These are phyloP conservation scores for Camponotus pennsylvanicus DNA, from an alignment of 1,140 invertebrate species.

Conservation along the genomic window DNA sequence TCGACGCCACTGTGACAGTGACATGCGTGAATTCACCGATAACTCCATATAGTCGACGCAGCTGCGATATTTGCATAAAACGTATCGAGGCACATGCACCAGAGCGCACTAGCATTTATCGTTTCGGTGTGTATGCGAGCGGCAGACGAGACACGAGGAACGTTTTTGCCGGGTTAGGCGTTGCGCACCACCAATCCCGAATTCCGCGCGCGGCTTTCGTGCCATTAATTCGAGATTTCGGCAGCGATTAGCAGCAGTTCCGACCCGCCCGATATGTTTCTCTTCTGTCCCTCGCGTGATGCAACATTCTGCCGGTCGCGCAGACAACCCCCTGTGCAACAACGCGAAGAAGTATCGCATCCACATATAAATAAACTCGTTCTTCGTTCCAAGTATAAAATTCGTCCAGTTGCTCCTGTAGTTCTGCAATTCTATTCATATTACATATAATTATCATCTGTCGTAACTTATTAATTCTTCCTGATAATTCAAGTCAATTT, in stretches of 20 bases:
- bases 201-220: conserved; percentile 60
- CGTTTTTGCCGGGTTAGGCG: conserved; percentile 68
- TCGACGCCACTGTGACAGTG: neutral
- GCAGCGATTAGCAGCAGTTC: conserved; percentile 69
- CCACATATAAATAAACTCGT: neutral
- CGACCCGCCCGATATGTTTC: conserved; percentile 48
- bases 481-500: neutral
- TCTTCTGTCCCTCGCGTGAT: conserved; percentile 47
- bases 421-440: neutral
- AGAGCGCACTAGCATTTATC: conserved; percentile 71
- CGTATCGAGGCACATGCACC: conserved; percentile 66
- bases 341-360: conserved; percentile 27
- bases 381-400: neutral
- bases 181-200: conserved; percentile 59
- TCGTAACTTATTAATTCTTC: neutral
- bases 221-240: conserved; percentile 74
- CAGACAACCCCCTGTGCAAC: neutral
- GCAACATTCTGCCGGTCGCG: conserved; percentile 55
- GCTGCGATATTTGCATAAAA: conserved; percentile 74
- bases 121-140: conserved; percentile 60
- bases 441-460: neutral
- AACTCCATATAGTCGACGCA: conserved; percentile 62
- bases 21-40: conserved; percentile 63
- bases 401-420: neutral
- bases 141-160: conserved; percentile 64